Evolutionary conservation across 2,888 invertebrate genomes (phyloP), one percentile per base, ranked within the genome.

Genomic region (Ormyrus pomaceus): DNA sequence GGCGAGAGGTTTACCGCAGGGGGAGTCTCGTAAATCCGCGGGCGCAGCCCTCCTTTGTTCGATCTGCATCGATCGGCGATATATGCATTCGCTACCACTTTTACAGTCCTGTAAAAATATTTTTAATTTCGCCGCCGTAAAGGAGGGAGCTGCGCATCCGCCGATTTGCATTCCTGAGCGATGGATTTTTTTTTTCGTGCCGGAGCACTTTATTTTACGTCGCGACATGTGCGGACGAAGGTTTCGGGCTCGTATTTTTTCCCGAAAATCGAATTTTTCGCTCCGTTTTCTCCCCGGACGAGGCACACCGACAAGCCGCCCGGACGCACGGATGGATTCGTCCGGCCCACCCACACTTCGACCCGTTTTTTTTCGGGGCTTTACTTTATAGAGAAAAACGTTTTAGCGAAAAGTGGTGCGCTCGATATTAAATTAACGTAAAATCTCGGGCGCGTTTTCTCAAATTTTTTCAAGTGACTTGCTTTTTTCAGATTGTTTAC

Each of bases 1-100:
- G 55, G n/a, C 19, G 65, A 79, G 80, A 77, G 81, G 75, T 81
- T 81, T 74, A 78, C 81, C 81, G 81, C 81, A 81, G 81, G 66
- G 81, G 66, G 70, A 45, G 9, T 53, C 71, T 75, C 81, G 78
- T 81, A 81, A 81, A 81, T 75, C 68, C 45, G 11, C 62, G 58
- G 48, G 8, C 46, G 13, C 46, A 19, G 50, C 7, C 46, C 51
- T 46, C 51, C 64, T 69, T 74, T 70, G 68, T 68, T 68, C 59
- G 53, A 72, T 73, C 51, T 51, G 9, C 9, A 34, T 65, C 46
- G 69, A 46, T 6, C 34, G 50, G 48, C 9, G 50, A 19, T 66
- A 51, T 9, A 51, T n/a, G 51, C 51, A 65, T 53, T 4, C 48
- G 46, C 34, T 4, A 4, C 3, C 34, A 19, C 13, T 53, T 79